A percentile compares a stretch with the other conserved stretches of the same genome.
phyloP scores from a whole-genome alignment of 1,140 invertebrate genomes.

The Drosophila orosa region DNA sequence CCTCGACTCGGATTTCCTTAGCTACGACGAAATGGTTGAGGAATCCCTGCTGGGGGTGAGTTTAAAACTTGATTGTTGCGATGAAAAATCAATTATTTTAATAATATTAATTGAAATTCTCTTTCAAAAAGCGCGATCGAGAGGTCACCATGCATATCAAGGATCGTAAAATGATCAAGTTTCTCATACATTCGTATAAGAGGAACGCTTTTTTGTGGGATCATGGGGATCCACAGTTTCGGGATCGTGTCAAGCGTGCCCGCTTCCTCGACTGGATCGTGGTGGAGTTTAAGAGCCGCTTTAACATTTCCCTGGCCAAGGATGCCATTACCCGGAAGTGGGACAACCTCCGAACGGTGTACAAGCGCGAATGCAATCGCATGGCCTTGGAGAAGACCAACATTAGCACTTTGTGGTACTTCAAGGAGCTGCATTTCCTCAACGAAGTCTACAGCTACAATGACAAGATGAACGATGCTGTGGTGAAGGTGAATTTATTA shows the following conservation, averaged over 20 bases:
- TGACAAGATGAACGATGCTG: constrained; percentile 76
- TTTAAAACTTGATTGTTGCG: too few species aligned
- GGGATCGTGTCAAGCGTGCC: constrained; percentile 72
- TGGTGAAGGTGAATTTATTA: constrained; percentile 78
- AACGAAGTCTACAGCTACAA: constrained; percentile 80
- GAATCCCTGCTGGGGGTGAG: constrained; percentile 75
- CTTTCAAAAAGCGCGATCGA: constrained; percentile 53
- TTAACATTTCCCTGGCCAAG: constrained; percentile 74
- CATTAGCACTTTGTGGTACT: constrained; percentile 79
- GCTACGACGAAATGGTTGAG: constrained; percentile 80
- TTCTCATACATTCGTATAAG: constrained; percentile 78
- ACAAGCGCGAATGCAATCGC: constrained; percentile 82
- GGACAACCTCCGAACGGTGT: constrained; percentile 80
- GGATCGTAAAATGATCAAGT: constrained; percentile 82
- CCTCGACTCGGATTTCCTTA: constrained; percentile 56
- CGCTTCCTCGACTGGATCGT: constrained; percentile 81
- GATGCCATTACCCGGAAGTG: constrained; percentile 81
- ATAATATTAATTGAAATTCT: too few species aligned
- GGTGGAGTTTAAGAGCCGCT: constrained; percentile 74
- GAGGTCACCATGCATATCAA: constrained; percentile 80
- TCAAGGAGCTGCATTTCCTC: constrained; percentile 79
- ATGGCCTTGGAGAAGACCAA: constrained; percentile 80
- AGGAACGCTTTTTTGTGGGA: constrained; percentile 80
- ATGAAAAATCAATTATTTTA: too few species aligned
- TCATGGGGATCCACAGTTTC: constrained; percentile 76